Evolutionary conservation across 2,888 invertebrate genomes (phyloP).

Genomic region (Melanchra persicariae): DNA sequence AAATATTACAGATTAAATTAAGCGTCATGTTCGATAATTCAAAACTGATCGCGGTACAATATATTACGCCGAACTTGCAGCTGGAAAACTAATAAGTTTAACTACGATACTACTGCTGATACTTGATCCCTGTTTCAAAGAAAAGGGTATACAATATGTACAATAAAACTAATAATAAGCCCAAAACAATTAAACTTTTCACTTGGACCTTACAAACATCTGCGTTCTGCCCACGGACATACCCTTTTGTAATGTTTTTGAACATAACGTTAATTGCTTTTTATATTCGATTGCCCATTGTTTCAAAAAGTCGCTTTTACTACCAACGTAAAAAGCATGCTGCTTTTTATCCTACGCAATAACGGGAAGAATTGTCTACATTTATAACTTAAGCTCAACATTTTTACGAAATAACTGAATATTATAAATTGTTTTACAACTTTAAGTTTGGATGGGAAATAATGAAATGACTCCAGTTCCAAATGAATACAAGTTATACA

Average conservation of each 20-base stretch:
- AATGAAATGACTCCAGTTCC: background rate
- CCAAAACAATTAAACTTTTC: slow-evolving; percentile 6
- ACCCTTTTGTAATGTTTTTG: slow-evolving; percentile 5
- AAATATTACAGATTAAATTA: background rate
- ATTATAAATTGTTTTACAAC: background rate
- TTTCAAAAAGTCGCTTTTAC: slow-evolving; percentile 18
- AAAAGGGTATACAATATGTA: background rate
- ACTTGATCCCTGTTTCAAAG: background rate
- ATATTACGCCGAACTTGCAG: background rate
- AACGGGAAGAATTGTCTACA: background rate
- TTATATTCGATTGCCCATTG: slow-evolving; percentile 12
- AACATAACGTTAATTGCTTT: background rate
- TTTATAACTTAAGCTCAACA: background rate
- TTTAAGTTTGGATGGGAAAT: background rate
- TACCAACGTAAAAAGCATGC: background rate
- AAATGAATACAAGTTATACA: background rate
- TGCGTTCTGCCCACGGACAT: background rate
- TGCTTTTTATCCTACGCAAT: slow-evolving; percentile 22
- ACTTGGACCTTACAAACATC: slow-evolving; percentile 26
- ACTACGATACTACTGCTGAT: background rate
- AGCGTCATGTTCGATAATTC: background rate
- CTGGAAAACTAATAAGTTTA: background rate
- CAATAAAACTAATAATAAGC: background rate
- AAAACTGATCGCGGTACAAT: background rate
- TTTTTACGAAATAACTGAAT: background rate